phyloP scores from a whole-genome alignment of 2,113 vertebrate species.

The Chloropsis cyanopogon region DNA sequence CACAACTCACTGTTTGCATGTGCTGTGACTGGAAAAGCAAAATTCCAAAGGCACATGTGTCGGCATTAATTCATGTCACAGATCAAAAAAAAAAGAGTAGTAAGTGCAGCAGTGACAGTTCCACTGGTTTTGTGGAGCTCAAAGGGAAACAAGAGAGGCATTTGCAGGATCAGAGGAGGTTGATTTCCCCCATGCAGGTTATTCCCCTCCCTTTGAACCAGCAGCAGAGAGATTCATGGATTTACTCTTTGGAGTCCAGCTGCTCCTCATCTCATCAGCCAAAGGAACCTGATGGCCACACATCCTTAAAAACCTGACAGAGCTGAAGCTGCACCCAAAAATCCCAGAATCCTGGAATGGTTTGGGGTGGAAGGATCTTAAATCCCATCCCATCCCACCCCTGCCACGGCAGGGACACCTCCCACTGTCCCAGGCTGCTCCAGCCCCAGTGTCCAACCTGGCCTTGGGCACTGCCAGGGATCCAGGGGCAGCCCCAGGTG shows the following conservation, averaged over 20 bases:
- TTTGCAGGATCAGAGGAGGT: not conserved
- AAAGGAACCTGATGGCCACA: not conserved
- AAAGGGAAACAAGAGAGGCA: not conserved
- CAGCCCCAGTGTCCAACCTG: not conserved
- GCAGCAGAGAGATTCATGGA: not conserved
- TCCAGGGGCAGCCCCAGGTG: not conserved
- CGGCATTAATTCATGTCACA: not conserved
- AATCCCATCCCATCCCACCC: accelerated
- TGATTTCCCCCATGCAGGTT: not conserved
- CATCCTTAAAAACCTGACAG: not conserved
- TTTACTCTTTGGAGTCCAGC: not conserved
- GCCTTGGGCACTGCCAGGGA: not conserved
- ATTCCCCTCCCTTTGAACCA: not conserved
- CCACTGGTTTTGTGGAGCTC: not conserved
- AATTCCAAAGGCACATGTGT: not conserved
- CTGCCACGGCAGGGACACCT: not conserved
- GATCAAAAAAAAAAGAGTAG: not conserved
- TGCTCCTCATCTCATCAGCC: not conserved
- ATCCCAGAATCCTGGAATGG: not conserved
- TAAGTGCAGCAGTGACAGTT: not conserved
- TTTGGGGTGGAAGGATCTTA: too few species aligned
- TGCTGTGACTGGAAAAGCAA: not conserved
- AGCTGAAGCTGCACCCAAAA: not conserved
- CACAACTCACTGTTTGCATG: not conserved
- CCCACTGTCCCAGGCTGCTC: not conserved